phyloP scores from a whole-genome alignment of 2,888 invertebrate species.

The Drosophila lutescens region DNA sequence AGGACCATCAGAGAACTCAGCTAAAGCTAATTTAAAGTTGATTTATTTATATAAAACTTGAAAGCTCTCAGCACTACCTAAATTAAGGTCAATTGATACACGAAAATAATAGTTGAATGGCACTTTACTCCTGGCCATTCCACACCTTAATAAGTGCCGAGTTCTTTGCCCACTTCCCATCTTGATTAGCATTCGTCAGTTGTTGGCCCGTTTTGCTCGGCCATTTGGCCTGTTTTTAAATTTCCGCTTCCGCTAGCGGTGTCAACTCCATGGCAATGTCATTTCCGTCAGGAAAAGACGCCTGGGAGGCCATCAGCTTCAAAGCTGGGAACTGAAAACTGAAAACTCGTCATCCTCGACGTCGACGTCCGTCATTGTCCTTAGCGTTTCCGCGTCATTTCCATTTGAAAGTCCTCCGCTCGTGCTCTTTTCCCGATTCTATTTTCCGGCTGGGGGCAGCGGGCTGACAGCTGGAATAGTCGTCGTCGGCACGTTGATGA shows the following conservation, averaged over 20 bases:
- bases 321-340: background rate
- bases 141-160: background rate
- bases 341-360: slow-evolving; percentile 38
- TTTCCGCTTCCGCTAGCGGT: slow-evolving; percentile 45
- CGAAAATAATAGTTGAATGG: background rate
- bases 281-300: slow-evolving; percentile 29
- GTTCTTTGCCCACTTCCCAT: slow-evolving; percentile 23
- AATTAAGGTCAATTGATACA: background rate
- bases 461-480: slow-evolving; percentile 41
- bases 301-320: slow-evolving; percentile 12
- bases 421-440: slow-evolving; percentile 13
- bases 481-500: slow-evolving; percentile 21
- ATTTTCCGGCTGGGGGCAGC: slow-evolving; percentile 20
- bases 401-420: slow-evolving; percentile 37
- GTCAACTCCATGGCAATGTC: slow-evolving; percentile 44
- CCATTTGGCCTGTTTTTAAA: slow-evolving; percentile 44
- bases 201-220: slow-evolving; percentile 30
- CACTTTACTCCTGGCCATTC: slow-evolving; percentile 5
- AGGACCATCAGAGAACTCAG: too few relatives aligned
- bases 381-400: slow-evolving; percentile 48
- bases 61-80: background rate
- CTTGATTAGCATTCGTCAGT: slow-evolving; percentile 41
- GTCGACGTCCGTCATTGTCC: slow-evolving; percentile 50
- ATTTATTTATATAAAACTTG: too few relatives aligned
- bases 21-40: too few relatives aligned